Conservation (phyloP, 1,140 invertebrate genomes). For the honey bee (Apis mellifera) region DNA sequence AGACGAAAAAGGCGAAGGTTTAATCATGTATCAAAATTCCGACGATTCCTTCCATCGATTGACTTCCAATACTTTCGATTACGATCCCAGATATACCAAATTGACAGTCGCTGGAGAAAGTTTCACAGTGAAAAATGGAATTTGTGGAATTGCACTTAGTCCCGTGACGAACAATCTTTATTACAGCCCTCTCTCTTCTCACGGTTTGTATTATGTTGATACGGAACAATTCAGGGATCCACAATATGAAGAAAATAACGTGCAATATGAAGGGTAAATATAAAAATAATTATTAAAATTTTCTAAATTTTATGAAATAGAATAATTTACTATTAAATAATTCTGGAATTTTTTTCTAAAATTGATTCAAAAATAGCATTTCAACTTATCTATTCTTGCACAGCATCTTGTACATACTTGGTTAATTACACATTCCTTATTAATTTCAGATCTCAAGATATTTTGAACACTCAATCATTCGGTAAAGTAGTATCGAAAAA, state of each 20-base stretch:
- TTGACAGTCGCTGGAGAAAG: conserved; percentile 70
- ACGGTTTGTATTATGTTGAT: conserved; percentile 65
- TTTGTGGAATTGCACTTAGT: conserved; percentile 74
- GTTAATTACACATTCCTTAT: background rate
- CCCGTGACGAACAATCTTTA: too few species aligned
- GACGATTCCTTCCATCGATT: too few species aligned
- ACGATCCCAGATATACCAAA: conserved; percentile 32
- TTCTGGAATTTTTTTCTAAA: too few species aligned
- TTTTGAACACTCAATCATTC: conserved; percentile 68
- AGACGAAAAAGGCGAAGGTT: too few species aligned
- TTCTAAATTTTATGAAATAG: too few species aligned
- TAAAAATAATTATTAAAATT: too few species aligned
- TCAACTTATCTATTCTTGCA: background rate
- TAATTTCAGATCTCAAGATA: conserved; percentile 51
- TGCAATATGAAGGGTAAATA: too few species aligned
- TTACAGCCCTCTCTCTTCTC: conserved; percentile 62
- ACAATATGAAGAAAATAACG: too few species aligned
- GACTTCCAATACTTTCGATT: conserved; percentile 58
- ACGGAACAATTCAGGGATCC: conserved; percentile 54
- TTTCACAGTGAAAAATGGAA: conserved; percentile 75
- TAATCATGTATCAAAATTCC: too few species aligned
- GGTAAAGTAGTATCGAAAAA: conserved; percentile 70
- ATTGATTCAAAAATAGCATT: too few species aligned
- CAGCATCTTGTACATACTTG: too few species aligned
- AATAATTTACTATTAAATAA: too few species aligned